Base-by-base conservation (phyloP, 2,888 invertebrate genomes). In the Melanargia galathea region DNA sequence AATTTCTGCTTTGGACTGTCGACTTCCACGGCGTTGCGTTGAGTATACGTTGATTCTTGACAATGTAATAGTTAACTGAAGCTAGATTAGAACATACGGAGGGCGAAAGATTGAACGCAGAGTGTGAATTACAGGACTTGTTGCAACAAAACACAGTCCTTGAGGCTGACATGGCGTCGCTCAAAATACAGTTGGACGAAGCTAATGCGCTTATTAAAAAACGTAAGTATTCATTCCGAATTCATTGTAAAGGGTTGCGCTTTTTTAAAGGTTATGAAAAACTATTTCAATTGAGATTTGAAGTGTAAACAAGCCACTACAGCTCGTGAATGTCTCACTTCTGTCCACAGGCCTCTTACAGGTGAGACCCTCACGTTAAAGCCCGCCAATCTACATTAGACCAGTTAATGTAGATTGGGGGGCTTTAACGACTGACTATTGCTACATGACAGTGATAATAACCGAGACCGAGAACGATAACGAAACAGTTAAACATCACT, bases 61-160 rank as follows among this genome's bases (percentile, higher is more conserved):
- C 59, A 55, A 62, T 45, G 70, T 76, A 35, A 75, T 79, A 95
- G 95, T 92, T 93, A 71, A 85, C 94, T 73, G 92, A 93, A 71
- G 93, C 92, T 75, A 93, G 93, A 81, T 87, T 95, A 68, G 93
- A 92, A 70, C 93, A 94, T 78, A 90, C 93, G 48, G 92, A 93
- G 62, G 92, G 90, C 64, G 94, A 94, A 80, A 93, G 94, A 84
- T 88, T 94, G 77, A 92, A 87, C 62, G 88, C 94, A 20, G 94
- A 94, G 89, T 92, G 90, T 74, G 93, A 94, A 77, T 82, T 94
- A 61, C 93, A 95, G 86, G 94, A 94, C 75, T 83, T 95, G 68
- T 84, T 94, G 66, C 92, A 93, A 76, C 94, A 95, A 78, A 95
- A 95, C 81, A 92, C 93, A 68, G 93, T 94, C 65, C 82, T 95